phyloP scores from a whole-genome alignment of 2,888 invertebrate species.

The Drosophila prolongata region DNA sequence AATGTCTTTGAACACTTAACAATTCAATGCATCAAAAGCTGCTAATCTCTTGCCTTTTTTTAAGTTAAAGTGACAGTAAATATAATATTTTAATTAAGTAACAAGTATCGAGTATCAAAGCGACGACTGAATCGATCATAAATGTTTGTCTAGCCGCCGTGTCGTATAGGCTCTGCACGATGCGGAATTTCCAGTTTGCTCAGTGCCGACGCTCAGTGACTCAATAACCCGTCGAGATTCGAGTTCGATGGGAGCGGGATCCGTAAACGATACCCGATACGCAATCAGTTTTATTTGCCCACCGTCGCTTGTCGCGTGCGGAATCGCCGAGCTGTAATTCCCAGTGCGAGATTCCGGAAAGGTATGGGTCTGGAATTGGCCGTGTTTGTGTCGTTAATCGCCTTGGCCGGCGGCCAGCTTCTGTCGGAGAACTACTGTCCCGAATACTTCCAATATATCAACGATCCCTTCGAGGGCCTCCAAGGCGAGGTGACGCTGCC shows the following conservation, averaged over 20 bases:
- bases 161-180: slow-evolving; percentile 41
- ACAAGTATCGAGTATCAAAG: slow-evolving; percentile 6
- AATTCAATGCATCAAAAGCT: too few species aligned
- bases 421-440: slow-evolving; percentile 55
- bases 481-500: slow-evolving; percentile 63
- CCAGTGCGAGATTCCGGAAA: slow-evolving; percentile 1
- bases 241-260: background rate
- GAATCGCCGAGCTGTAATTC: slow-evolving; percentile 12
- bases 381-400: slow-evolving; percentile 1
- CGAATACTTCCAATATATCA: slow-evolving; percentile 55
- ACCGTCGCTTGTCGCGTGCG: slow-evolving; percentile 40
- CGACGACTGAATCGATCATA: background rate
- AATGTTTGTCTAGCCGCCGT: slow-evolving; percentile 13
- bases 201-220: slow-evolving; percentile 35
- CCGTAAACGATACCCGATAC: slow-evolving; percentile 3
- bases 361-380: slow-evolving; percentile 18
- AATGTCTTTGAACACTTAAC: too few species aligned
- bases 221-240: slow-evolving; percentile 10
- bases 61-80: too few species aligned
- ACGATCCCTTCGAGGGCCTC: slow-evolving; percentile 16
- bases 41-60: too few species aligned
- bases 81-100: background rate
- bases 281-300: slow-evolving; percentile 37
- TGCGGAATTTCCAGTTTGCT: slow-evolving; percentile 68
- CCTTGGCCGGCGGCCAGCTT: slow-evolving; percentile 40